Percentiles rank a stretch among this genome's conserved stretches.
Conservation (phyloP, 2,888 invertebrate genomes). For the Nysson spinosus region DNA sequence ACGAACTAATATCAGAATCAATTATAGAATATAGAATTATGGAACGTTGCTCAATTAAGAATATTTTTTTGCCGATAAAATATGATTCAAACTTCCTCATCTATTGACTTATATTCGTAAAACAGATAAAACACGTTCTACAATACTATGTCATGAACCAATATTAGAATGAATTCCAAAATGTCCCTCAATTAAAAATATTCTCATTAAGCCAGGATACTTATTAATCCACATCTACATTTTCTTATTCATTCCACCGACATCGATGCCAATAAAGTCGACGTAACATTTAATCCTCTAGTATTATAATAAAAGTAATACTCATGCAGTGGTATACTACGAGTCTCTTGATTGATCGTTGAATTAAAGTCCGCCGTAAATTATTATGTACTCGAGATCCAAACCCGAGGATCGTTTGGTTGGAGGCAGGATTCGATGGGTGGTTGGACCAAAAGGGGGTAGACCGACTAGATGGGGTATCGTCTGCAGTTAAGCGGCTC, state of each 20-base stretch:
- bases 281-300: constrained; percentile 16
- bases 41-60: too few relatives aligned
- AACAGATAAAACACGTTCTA: too few relatives aligned
- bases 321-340: not conserved
- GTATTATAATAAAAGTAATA: constrained; percentile 26
- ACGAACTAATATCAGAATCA: too few relatives aligned
- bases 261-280: constrained; percentile 18
- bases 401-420: constrained; percentile 30
- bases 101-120: too few relatives aligned
- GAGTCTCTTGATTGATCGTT: too few relatives aligned
- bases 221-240: not conserved
- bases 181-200: not conserved
- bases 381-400: constrained; percentile 51
- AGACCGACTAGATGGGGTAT: constrained; percentile 57
- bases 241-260: not conserved
- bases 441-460: constrained; percentile 41
- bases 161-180: not conserved
- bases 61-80: too few relatives aligned
- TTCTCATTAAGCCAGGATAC: not conserved
- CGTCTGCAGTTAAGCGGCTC: constrained; percentile 66
- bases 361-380: constrained; percentile 52
- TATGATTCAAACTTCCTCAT: too few relatives aligned
- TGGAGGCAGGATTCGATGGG: constrained; percentile 2
- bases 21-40: too few relatives aligned
- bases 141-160: too few relatives aligned